Conservation (phyloP, 2,888 invertebrate genomes). For the Drosophila aldrichi region DNA sequence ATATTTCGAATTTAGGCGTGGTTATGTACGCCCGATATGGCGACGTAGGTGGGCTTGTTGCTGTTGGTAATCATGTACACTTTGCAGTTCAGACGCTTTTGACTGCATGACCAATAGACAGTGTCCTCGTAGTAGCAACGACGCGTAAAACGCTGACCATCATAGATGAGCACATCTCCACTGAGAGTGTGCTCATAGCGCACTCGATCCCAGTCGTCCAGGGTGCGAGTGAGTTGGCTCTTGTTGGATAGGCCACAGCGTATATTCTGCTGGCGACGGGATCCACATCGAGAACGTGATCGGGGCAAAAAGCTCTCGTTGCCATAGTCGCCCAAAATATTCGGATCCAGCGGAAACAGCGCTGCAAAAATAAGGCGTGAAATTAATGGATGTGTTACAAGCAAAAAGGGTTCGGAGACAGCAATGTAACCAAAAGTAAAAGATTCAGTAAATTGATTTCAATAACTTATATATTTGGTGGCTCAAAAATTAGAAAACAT, state of each 20-base stretch:
- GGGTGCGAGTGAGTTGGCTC: constrained; percentile 37
- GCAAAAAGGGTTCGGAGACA: not conserved
- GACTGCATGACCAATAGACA: constrained; percentile 81
- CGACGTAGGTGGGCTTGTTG: constrained; percentile 70
- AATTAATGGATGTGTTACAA: not conserved
- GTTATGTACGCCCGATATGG: constrained; percentile 82
- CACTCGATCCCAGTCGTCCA: constrained; percentile 69
- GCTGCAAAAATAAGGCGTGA: constrained; percentile 35
- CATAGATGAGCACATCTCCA: constrained; percentile 63
- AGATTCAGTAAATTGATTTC: not conserved
- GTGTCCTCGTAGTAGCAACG: constrained; percentile 73
- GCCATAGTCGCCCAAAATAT: constrained; percentile 51
- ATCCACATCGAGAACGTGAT: not conserved
- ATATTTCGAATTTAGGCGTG: constrained; percentile 52
- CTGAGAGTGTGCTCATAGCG: constrained; percentile 46
- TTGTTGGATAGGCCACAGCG: constrained; percentile 24
- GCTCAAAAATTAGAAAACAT: not conserved
- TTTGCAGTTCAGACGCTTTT: constrained; percentile 71
- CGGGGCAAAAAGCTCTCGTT: constrained; percentile 66
- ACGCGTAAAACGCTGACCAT: constrained; percentile 74
- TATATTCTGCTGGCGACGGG: constrained; percentile 21
- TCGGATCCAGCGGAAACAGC: constrained; percentile 33
- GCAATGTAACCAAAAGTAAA: not conserved
- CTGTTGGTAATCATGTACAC: constrained; percentile 80
- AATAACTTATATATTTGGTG: constrained; percentile 13